A percentile compares a stretch with the other conserved stretches of the same genome.
phyloP scores from a whole-genome alignment of 2,797 vertebrate genomes.

The Enteromius trimaculatus region DNA sequence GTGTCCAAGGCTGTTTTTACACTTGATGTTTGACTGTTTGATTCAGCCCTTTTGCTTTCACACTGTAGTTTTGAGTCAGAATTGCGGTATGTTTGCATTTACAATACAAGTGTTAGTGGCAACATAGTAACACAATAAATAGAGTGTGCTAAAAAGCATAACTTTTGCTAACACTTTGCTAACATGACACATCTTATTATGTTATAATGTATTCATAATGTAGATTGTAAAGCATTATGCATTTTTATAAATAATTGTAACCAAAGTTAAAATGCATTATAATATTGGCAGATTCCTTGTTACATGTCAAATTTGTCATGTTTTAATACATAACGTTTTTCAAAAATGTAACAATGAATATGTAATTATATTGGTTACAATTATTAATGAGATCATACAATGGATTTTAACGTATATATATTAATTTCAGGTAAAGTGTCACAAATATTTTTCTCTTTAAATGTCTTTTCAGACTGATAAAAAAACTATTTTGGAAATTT shows the following conservation, averaged over 20 bases:
- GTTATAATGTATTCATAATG: neutral
- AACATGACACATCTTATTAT: neutral
- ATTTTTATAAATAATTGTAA: neutral
- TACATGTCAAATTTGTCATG: neutral
- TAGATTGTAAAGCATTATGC: neutral
- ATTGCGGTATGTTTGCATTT: neutral
- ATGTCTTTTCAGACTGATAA: neutral
- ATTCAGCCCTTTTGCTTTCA: neutral
- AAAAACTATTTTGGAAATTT: neutral
- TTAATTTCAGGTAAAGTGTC: constrained; percentile 19
- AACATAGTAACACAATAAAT: neutral
- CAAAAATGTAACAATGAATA: neutral
- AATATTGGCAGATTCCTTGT: constrained; percentile 13
- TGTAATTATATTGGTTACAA: neutral
- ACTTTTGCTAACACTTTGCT: neutral
- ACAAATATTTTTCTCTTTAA: neutral
- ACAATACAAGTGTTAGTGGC: neutral
- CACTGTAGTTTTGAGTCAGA: neutral
- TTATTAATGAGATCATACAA: neutral
- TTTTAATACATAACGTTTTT: neutral
- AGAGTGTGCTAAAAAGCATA: neutral
- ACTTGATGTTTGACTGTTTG: neutral
- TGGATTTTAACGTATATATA: neutral
- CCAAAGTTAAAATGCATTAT: neutral
- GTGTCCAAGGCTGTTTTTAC: neutral